Base-by-base conservation (phyloP, 37 sponge, comb jelly and placozoan species). In the Ephydatia muelleri region DNA sequence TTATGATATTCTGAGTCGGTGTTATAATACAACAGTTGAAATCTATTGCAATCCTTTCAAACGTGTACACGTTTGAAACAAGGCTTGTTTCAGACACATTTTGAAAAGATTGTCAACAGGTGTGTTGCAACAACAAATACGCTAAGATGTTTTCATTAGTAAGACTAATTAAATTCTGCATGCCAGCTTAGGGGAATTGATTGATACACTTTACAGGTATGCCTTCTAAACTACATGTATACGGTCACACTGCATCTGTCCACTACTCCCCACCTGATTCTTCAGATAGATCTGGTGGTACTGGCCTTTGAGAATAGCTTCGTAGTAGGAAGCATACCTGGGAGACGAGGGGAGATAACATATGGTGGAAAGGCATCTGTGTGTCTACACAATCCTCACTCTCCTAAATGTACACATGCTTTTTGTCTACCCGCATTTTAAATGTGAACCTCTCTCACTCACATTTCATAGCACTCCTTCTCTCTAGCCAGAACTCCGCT, bases 261-360 rank as follows among this genome's bases (percentile, higher is more conserved):
- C n/a, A 36, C 22, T 13, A n/a, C 65, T 19, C 8, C 28, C 29
- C 65, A 70, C 78, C 71, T 84, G 85, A 71, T 85, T 57, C 38
- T 85, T 90, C 21, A 66, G 83, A 77, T 82, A 85, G 5, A 90
- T 78, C 83, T 90, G 86, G 67, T 82, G 65, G 67, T 90, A 90
- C 78, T 81, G 91, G 36, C 86, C 68, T n/a, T 49, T 78, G 38
- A 93, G 65, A 5, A 86, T 67, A 11, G 83, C 83, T 65, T 93
- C 93, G 68, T 93, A 93, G 72, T 79, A 86, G 30, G 87, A 76
- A 13, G 90, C 86, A 86, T 89, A 93, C 67, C 93, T 93, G 64
- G 31, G 57, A 2, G 69, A 9, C 33, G 48, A 31, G 49, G 29
- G 16, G 47, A 13, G 22, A 68, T 16, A 11, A 73, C 1, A 74